Percentiles rank a stretch among this genome's conserved stretches.
Conservation (phyloP, 2,888 invertebrate species). For the Hyposoter didymator region DNA sequence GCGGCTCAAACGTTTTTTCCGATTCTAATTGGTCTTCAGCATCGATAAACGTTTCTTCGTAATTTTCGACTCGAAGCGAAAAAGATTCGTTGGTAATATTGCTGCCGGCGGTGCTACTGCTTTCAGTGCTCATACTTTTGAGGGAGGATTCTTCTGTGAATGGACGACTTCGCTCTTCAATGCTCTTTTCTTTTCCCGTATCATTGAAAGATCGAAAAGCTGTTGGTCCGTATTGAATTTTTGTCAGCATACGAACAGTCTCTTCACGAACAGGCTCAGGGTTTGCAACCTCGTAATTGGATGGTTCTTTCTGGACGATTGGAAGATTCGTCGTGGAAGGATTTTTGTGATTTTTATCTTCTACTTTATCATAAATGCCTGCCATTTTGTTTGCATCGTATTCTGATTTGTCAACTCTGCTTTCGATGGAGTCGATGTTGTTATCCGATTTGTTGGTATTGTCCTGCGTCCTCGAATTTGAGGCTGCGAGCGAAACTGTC, state of each 20-base stretch:
- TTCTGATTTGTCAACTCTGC: not conserved
- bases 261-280: slow-evolving; percentile 52
- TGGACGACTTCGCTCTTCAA: slow-evolving; percentile 43
- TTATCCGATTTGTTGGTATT: not conserved
- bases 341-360: not conserved
- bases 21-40: not conserved
- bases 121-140: slow-evolving; percentile 57
- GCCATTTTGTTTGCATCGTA: slow-evolving; percentile 7
- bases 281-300: not conserved
- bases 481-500: not conserved
- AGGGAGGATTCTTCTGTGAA: slow-evolving; percentile 54
- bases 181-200: slow-evolving; percentile 13
- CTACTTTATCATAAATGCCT: not conserved
- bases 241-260: slow-evolving; percentile 65
- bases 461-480: not conserved
- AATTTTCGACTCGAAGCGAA: slow-evolving; percentile 43
- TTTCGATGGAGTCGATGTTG: not conserved
- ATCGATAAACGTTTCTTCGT: slow-evolving; percentile 1
- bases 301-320: not conserved
- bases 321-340: not conserved
- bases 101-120: slow-evolving; percentile 47
- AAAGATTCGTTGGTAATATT: slow-evolving; percentile 40
- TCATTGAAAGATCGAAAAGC: slow-evolving; percentile 51
- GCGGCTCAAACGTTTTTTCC: not conserved
- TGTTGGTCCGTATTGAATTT: slow-evolving; percentile 60